These are phyloP conservation scores for Patagioenas fasciata DNA, from an alignment of 2,113 vertebrate species.

Conservation along the genomic window DNA sequence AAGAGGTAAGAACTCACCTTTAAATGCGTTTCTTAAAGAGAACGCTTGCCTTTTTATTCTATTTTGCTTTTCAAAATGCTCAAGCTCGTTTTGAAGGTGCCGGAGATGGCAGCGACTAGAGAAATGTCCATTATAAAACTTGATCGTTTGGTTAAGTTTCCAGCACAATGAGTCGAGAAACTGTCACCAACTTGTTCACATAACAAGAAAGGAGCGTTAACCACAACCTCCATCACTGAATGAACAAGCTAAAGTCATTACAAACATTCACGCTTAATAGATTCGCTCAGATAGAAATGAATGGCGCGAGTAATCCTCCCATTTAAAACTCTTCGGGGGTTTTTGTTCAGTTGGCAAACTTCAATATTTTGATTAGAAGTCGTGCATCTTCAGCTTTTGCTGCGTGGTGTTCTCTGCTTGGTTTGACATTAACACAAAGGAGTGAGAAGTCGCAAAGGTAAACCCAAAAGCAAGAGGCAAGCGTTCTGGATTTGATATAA, in stretches of 20 bases:
- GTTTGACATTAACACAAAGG: not conserved
- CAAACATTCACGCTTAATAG: not conserved
- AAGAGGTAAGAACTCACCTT: constrained; percentile 82
- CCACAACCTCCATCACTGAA: not conserved
- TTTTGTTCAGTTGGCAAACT: not conserved
- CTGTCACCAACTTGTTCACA: not conserved
- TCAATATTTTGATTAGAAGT: not conserved
- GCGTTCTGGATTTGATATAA: not conserved
- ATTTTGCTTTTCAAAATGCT: not conserved
- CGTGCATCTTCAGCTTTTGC: not conserved
- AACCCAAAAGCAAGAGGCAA: not conserved
- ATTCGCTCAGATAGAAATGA: not conserved
- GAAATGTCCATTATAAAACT: not conserved
- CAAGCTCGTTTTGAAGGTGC: not conserved
- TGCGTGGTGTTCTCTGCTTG: not conserved
- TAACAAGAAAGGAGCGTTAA: not conserved
- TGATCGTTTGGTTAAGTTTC: not conserved
- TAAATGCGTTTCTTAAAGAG: not conserved
- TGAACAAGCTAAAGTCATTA: not conserved
- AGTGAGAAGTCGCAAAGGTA: not conserved
- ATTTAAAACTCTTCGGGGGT: not conserved
- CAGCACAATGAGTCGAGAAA: not conserved
- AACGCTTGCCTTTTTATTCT: rapidly evolving
- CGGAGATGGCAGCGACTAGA: not conserved
- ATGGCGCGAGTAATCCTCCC: not conserved